Evolutionary conservation across 2,888 invertebrate species (phyloP).

Genomic region (Calameuta idolon): DNA sequence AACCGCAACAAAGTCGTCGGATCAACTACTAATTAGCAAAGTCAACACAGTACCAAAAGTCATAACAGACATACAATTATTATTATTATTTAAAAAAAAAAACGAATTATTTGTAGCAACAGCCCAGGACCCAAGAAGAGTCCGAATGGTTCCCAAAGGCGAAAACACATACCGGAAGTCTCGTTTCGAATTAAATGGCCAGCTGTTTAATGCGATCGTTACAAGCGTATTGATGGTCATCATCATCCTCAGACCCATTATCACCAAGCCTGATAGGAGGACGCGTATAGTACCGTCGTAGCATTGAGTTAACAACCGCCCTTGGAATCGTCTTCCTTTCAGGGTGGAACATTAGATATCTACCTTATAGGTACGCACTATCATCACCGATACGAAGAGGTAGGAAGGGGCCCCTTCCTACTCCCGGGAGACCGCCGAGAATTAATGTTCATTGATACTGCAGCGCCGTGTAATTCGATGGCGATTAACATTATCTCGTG

Average conservation of each 20-base stretch:
- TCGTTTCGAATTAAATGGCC: neutral
- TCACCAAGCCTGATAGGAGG: neutral
- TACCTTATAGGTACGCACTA: neutral
- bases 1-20: neutral
- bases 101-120: neutral
- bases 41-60: neutral
- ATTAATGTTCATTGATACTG: conserved; percentile 30
- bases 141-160: neutral
- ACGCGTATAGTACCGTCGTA: neutral
- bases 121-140: neutral
- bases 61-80: neutral
- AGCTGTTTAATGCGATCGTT: neutral
- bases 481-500: conserved; percentile 40
- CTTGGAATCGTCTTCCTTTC: neutral
- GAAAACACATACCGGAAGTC: neutral
- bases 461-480: conserved; percentile 28
- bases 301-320: neutral
- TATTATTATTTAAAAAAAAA: neutral
- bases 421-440: conserved; percentile 21
- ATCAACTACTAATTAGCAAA: neutral
- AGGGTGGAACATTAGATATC: neutral
- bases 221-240: neutral
- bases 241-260: neutral
- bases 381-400: neutral
- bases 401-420: no score